Evolutionary conservation across 1,140 invertebrate species (phyloP).

Genomic region (Hyles vespertilio): DNA sequence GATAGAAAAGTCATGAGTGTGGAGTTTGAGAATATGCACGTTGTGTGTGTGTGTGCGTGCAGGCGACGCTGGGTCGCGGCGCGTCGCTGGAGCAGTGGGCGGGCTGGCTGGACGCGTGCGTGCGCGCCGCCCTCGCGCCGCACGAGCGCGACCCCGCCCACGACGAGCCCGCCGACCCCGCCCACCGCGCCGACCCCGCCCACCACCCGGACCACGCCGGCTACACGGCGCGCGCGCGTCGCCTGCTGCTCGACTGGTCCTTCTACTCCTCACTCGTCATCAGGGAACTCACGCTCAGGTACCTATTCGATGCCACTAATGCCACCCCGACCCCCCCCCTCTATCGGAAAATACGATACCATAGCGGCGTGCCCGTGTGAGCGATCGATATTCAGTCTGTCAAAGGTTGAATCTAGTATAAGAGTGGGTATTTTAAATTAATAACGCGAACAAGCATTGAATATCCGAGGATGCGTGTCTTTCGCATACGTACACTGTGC

Average conservation of each 20-base stretch:
- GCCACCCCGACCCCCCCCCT: too few species aligned
- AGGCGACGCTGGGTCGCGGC: constrained; percentile 91
- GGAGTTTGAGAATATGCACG: not conserved
- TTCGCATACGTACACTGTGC: too few species aligned
- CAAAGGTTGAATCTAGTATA: too few species aligned
- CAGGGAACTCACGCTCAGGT: constrained; percentile 66
- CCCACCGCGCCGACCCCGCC: constrained; percentile 91
- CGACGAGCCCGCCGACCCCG: constrained; percentile 92
- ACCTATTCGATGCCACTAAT: too few species aligned
- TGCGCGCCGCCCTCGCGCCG: constrained; percentile 90
- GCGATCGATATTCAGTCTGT: not conserved
- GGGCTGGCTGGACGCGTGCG: constrained; percentile 95
- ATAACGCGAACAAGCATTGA: too few species aligned
- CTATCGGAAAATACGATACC: not conserved
- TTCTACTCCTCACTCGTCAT: constrained; percentile 90
- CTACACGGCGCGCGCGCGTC: constrained; percentile 93
- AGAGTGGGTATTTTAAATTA: too few species aligned
- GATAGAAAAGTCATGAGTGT: not conserved
- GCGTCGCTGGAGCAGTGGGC: constrained; percentile 98
- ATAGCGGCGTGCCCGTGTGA: not conserved
- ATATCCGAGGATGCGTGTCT: too few species aligned
- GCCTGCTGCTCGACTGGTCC: constrained; percentile 99
- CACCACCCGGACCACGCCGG: constrained; percentile 89
- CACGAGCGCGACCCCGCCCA: constrained; percentile 79
- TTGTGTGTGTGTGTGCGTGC: constrained; percentile 10